Percentiles rank a stretch among this genome's conserved stretches.
phyloP scores from a whole-genome alignment of 2,113 vertebrate genomes.

The Antechinus stuartii region DNA sequence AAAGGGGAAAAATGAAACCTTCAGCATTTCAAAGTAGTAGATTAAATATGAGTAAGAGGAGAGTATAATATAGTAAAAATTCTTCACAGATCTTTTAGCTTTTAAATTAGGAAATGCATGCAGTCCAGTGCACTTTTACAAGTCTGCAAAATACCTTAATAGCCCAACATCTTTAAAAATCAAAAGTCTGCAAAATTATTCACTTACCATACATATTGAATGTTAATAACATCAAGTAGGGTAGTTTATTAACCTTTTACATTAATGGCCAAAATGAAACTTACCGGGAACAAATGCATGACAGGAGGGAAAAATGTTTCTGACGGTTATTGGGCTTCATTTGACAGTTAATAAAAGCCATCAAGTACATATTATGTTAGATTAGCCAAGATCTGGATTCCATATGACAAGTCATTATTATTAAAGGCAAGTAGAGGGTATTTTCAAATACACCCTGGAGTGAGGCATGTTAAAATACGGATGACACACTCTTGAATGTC shows the following conservation, averaged over 20 bases:
- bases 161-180: constrained; percentile 73
- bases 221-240: constrained; percentile 81
- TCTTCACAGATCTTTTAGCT: constrained; percentile 71
- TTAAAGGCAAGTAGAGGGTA: constrained; percentile 89
- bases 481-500: constrained; percentile 87
- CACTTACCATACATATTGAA: constrained; percentile 77
- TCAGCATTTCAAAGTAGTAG: constrained; percentile 64
- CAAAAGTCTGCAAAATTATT: constrained; percentile 80
- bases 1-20: constrained; percentile 41
- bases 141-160: constrained; percentile 76
- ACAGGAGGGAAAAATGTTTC: constrained; percentile 82
- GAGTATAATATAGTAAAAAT: constrained; percentile 65
- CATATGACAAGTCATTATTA: constrained; percentile 90
- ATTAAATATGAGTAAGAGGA: constrained; percentile 67
- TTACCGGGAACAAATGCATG: constrained; percentile 76
- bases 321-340: constrained; percentile 80
- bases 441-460: constrained; percentile 89
- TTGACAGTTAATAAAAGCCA: constrained; percentile 88
- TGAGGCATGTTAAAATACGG: constrained; percentile 87
- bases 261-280: constrained; percentile 84
- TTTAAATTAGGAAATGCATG: constrained; percentile 65
- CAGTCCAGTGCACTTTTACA: constrained; percentile 61
- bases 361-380: constrained; percentile 87
- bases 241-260: constrained; percentile 86
- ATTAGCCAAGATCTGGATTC: constrained; percentile 87